Evolutionary conservation across 1,140 invertebrate species (phyloP).

Genomic region (Aphidius gifuensis): DNA sequence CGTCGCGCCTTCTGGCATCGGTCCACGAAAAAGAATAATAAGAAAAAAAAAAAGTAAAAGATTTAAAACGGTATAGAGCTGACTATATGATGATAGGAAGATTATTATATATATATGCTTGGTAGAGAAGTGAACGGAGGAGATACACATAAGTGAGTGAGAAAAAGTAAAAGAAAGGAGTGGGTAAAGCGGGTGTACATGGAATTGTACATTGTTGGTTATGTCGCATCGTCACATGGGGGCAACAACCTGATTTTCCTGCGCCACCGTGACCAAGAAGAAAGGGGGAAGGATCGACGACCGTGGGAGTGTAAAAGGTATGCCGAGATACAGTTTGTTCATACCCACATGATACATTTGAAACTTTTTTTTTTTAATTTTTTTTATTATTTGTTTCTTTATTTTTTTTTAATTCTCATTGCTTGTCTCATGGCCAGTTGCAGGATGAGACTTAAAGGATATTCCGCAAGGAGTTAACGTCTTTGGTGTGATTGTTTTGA

Average conservation of each 20-base stretch:
- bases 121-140: neutral
- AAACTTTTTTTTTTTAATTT: no score
- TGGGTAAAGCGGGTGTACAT: slow-evolving; percentile 12
- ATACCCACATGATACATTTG: neutral
- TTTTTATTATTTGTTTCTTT: no score
- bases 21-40: neutral
- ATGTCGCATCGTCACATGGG: slow-evolving; percentile 21
- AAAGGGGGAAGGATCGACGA: slow-evolving; percentile 15
- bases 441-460: no score
- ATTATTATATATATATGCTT: neutral
- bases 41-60: neutral
- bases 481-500: no score
- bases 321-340: slow-evolving; percentile 2
- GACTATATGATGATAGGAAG: slow-evolving; percentile 1
- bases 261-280: slow-evolving; percentile 19
- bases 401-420: no score
- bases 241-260: slow-evolving; percentile 28
- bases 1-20: no score
- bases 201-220: slow-evolving; percentile 22
- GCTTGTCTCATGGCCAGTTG: no score
- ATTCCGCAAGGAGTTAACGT: no score
- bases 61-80: neutral
- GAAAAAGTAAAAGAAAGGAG: neutral
- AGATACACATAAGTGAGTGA: neutral
- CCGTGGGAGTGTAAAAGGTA: slow-evolving; percentile 23